Evolutionary conservation across 2,888 invertebrate species (phyloP).

Genomic region (Acleris sparsana): DNA sequence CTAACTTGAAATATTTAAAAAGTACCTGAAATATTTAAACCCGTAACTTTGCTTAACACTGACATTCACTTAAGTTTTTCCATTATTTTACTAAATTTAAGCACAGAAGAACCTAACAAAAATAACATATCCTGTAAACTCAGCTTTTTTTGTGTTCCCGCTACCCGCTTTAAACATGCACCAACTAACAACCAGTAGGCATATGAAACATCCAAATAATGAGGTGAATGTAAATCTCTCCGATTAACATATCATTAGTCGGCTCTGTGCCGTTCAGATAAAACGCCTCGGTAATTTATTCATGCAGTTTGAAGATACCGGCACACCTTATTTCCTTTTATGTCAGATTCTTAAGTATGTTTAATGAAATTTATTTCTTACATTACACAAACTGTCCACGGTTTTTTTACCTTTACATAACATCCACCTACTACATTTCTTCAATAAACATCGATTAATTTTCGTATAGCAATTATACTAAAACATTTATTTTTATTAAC

Average conservation of each 20-base stretch:
- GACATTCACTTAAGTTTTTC: no score
- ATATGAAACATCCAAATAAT: slow-evolving; percentile 57
- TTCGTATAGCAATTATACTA: no score
- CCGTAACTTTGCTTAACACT: no score
- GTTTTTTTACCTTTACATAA: no score
- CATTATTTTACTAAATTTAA: no score
- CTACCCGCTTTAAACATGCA: slow-evolving; percentile 1
- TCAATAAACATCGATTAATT: no score
- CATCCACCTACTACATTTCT: no score
- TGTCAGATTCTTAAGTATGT: neutral
- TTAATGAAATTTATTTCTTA: neutral
- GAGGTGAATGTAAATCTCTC: slow-evolving; percentile 61
- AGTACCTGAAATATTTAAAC: no score
- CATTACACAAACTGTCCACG: no score
- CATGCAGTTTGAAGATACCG: slow-evolving; percentile 27
- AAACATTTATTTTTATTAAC: neutral
- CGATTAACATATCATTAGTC: slow-evolving; percentile 42
- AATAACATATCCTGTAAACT: neutral
- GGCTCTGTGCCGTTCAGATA: slow-evolving; percentile 46
- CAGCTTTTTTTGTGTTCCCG: neutral
- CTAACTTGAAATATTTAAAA: no score
- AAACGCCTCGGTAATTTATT: slow-evolving; percentile 37
- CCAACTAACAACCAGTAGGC: slow-evolving; percentile 49
- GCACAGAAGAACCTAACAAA: no score
- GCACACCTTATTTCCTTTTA: neutral